Base-by-base conservation (phyloP, 2,888 invertebrate species). In the Diplazon laetatorius region DNA sequence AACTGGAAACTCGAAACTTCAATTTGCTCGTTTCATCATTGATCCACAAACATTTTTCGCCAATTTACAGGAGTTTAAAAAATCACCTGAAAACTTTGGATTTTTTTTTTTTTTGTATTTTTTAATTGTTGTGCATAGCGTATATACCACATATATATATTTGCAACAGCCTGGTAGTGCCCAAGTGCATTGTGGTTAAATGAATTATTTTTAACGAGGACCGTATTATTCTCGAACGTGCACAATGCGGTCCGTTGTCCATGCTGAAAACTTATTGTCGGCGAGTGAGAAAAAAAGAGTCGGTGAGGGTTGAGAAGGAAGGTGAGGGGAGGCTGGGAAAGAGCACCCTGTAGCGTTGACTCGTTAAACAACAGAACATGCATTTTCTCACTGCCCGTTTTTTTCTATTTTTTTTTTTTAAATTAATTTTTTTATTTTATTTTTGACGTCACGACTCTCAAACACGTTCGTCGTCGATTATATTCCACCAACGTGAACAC, bases 151-250 rank as follows among this genome's bases (percentile, higher is more conserved):
- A n/a, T n/a, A n/a, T n/a, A n/a, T n/a, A n/a, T n/a, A n/a, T n/a
- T n/a, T n/a, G 6, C 16, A 46, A n/a, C 12, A 55, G 12, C 22
- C 14, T 16, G 16, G 44, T 16, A 14, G 55, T 39, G 52, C 66
- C 37, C 52, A 16, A 66, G 18, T 22, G 78, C 73, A 84, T 84
- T 82, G 84, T 84, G 80, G 82, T 82, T 85, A 89, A 89, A 86
- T 85, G 87, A 87, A 87, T 89, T 87, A 89, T 88, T 88, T 87
- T 88, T 87, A 88, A 88, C 87, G 88, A 88, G 70, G 85, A 83
- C 85, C 81, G 84, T 83, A 87, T 88, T 88, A 86, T 88, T 76
- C 82, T 76, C 77, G 69, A n/a, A 55, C 80, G 52, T 72, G 77
- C 82, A 86, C 87, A 87, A 86, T 87, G 82, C 44, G 59, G 59